Conservation (phyloP, 2,113 vertebrate species). For the Gopherus evgoodei region DNA sequence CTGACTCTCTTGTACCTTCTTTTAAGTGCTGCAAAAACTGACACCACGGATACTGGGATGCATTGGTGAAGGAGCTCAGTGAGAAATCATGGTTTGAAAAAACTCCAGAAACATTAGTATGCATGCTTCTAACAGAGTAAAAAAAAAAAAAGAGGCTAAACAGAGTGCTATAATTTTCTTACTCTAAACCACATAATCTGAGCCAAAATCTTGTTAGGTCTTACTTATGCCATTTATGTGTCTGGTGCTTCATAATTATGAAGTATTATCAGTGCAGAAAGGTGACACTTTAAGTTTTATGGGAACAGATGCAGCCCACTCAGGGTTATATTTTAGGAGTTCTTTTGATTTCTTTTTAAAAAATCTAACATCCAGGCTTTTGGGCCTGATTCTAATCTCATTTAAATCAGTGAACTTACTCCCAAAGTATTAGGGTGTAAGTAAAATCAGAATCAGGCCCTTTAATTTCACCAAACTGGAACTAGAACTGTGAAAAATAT, state of each 20-base stretch:
- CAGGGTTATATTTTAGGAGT: neutral
- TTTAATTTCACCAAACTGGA: neutral
- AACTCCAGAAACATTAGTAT: fast-evolving
- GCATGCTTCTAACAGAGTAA: neutral
- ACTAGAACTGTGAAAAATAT: conserved; percentile 25
- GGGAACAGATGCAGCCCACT: neutral
- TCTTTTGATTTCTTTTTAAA: neutral
- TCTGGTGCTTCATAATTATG: neutral
- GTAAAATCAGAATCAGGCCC: neutral
- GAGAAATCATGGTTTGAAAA: neutral
- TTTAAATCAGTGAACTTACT: neutral
- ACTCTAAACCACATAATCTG: neutral
- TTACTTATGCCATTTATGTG: neutral
- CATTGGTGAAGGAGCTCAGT: neutral
- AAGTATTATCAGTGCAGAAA: neutral
- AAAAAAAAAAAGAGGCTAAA: neutral
- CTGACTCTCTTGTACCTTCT: neutral
- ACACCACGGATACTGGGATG: neutral
- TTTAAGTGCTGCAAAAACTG: neutral
- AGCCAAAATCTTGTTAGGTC: neutral
- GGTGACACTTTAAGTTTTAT: neutral
- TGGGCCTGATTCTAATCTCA: neutral
- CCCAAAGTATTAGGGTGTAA: neutral
- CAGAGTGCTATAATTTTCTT: neutral
- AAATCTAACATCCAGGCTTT: neutral